These are phyloP conservation scores for Platysternon megacephalum DNA, from an alignment of 2,113 vertebrate genomes.

Conservation along the genomic window DNA sequence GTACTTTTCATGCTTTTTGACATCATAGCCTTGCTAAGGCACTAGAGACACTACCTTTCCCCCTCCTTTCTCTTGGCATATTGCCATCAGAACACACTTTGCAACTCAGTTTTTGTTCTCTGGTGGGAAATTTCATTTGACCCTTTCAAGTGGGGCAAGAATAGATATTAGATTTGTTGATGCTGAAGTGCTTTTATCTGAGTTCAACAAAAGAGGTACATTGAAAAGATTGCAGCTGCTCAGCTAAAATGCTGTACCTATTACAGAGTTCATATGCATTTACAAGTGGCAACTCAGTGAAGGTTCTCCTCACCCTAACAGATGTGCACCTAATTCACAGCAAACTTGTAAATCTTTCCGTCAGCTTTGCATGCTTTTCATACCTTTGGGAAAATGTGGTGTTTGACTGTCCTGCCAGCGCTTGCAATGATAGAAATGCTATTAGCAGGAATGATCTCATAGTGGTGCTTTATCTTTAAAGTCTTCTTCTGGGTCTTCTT, in stretches of 20 bases:
- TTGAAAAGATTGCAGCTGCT: slow-evolving; percentile 67
- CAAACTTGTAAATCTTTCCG: slow-evolving; percentile 58
- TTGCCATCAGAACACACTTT: slow-evolving; percentile 30
- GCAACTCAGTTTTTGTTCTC: slow-evolving; percentile 40
- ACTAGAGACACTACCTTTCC: neutral
- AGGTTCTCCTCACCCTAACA: slow-evolving; percentile 52
- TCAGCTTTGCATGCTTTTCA: slow-evolving; percentile 57
- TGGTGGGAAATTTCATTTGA: slow-evolving; percentile 69
- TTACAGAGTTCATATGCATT: slow-evolving; percentile 56
- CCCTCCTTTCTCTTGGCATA: neutral
- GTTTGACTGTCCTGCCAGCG: slow-evolving; percentile 60
- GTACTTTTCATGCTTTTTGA: neutral
- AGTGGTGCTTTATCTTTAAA: slow-evolving; percentile 23
- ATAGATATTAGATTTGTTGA: slow-evolving; percentile 67
- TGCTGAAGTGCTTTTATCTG: slow-evolving; percentile 58
- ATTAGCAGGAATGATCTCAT: neutral
- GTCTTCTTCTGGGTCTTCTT: neutral
- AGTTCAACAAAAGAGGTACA: slow-evolving; percentile 46
- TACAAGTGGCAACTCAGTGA: slow-evolving; percentile 65
- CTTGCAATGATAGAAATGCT: slow-evolving; percentile 29
- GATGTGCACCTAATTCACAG: slow-evolving; percentile 26
- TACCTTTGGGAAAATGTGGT: slow-evolving; percentile 60
- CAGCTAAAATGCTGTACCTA: slow-evolving; percentile 9
- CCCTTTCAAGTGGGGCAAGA: slow-evolving; percentile 66
- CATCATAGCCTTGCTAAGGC: neutral